Base-by-base conservation (phyloP, 2,888 invertebrate genomes). In the Trachelus stipa region DNA sequence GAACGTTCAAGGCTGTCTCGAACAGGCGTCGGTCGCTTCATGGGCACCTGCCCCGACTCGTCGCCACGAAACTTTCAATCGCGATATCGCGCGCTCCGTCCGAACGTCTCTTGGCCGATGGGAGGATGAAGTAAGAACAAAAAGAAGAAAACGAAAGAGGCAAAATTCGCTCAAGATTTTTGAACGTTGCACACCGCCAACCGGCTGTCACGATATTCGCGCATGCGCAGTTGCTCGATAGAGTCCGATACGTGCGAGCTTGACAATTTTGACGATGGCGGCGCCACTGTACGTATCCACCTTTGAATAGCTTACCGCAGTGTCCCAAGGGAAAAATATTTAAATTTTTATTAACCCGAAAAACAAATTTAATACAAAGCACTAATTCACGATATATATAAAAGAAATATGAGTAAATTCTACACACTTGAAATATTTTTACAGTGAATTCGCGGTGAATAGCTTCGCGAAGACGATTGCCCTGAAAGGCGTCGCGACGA, bases 1-100 rank as follows among this genome's bases (percentile, higher is more conserved):
- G 84, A 86, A 83, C 85, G 79, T 80, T 86, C 88, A 88, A 88
- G 88, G 88, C 85, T 87, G 87, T 86, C 85, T 87, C 84, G 81
- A 56, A 23, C 23, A 56, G 56, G 56, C 56, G 79, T 81, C 71
- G 71, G 33, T 34, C 71, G 84, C 81, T 81, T 82, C 79, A 81
- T 56, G 76, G 83, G 83, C 86, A 85, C 85, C 85, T 85, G 86
- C 83, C 56, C 15, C 85, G 84, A 83, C 80, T 81, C 31, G 71
- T 34, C 71, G 71, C 33, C 71, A 34, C 71, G 71, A 71, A 31
- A 71, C 71, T 71, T 71, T 71, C 71, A 31, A 34, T 33, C 71
- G 71, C 31, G 71, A 71, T 56, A 56, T 56, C 56, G 56, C 23
- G 9, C 23, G 56, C 23, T 56, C 56, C 56, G 0, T 23, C 56